Percentiles rank a stretch among this genome's conserved stretches.
Conservation (phyloP, 2,797 vertebrate species). For the Siniperca scherzeri region DNA sequence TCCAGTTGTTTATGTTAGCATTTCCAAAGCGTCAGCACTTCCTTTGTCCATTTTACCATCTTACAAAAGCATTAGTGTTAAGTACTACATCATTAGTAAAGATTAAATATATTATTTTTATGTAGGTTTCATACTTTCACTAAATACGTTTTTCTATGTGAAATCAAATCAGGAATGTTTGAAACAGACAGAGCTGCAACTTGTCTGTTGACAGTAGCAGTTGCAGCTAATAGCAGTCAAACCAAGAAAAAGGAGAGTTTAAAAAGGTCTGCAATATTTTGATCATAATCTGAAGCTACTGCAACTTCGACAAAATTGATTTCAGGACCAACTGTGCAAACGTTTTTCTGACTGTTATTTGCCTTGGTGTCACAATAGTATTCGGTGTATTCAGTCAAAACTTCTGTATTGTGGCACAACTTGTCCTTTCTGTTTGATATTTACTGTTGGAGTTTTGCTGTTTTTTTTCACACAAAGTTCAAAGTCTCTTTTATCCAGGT, state of each 20-base stretch:
- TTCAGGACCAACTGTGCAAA: not conserved
- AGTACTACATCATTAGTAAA: not conserved
- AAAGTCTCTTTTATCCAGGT: constrained; percentile 58
- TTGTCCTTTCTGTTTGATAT: constrained; percentile 37
- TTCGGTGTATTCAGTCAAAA: not conserved
- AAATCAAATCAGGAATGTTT: not conserved
- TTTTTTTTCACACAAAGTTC: constrained; percentile 31
- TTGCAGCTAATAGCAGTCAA: not conserved
- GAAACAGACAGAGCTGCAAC: not conserved
- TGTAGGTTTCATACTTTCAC: not conserved
- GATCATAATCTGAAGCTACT: not conserved
- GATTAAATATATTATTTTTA: too few species aligned
- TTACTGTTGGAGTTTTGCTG: constrained; percentile 14
- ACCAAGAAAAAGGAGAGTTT: not conserved
- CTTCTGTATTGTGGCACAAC: not conserved
- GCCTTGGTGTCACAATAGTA: not conserved
- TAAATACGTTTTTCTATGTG: not conserved
- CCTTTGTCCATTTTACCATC: too few species aligned
- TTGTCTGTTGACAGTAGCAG: not conserved
- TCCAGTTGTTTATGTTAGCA: too few species aligned
- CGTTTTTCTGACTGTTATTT: not conserved
- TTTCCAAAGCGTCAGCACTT: too few species aligned
- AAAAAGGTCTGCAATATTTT: not conserved
- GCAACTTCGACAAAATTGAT: not conserved
- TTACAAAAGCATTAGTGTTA: not conserved